Evolutionary conservation across 2,888 invertebrate species (phyloP).

Genomic region (Phaonia tiefii): DNA sequence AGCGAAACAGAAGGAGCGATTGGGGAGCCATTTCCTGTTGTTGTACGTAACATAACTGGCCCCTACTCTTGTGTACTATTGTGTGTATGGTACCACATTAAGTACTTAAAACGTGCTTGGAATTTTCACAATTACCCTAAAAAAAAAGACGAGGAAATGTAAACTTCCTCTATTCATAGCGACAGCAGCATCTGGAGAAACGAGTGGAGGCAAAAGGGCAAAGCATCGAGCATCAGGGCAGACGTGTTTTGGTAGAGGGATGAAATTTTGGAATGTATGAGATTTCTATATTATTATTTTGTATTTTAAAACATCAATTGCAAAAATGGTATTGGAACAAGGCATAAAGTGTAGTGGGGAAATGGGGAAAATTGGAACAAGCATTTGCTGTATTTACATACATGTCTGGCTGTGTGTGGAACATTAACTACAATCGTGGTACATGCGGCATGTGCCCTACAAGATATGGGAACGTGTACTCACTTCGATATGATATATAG

Average conservation of each 20-base stretch:
- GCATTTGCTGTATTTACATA: conserved; percentile 11
- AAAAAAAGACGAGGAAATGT: too few relatives aligned
- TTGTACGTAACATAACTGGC: conserved; percentile 7
- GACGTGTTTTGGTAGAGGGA: background rate
- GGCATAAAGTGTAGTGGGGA: background rate
- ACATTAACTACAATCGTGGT: background rate
- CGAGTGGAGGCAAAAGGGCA: background rate
- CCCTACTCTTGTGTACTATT: conserved; percentile 2
- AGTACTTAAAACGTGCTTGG: conserved; percentile 62
- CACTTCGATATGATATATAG: too few relatives aligned
- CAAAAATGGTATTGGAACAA: background rate
- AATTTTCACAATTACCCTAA: conserved; percentile 58
- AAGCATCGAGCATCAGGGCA: background rate
- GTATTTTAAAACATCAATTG: conserved; percentile 15
- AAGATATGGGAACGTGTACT: too few relatives aligned
- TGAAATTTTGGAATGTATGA: conserved; percentile 6
- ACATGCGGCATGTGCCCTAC: background rate
- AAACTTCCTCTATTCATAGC: background rate
- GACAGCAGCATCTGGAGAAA: background rate
- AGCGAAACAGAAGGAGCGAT: background rate
- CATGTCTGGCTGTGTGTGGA: background rate
- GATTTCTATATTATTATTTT: conserved; percentile 14
- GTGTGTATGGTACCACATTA: conserved; percentile 29
- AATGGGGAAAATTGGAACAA: too few relatives aligned
- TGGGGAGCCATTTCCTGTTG: conserved; percentile 6